phyloP scores from a whole-genome alignment of 2,888 invertebrate genomes.

The Emmelina monodactyla region DNA sequence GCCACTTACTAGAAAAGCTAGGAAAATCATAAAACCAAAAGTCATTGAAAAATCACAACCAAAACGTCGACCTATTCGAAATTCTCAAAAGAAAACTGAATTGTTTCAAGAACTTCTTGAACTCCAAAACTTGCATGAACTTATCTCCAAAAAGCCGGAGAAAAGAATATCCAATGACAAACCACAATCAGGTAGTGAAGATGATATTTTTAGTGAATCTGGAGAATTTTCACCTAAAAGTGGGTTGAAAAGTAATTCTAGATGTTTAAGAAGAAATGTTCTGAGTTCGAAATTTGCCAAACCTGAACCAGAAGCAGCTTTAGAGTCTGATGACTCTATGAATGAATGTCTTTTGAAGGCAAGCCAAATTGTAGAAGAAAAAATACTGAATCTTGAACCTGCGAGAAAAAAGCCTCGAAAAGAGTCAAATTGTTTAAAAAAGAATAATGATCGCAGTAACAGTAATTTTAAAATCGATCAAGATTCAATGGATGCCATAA shows the following conservation, averaged over 20 bases:
- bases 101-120: constrained; percentile 49
- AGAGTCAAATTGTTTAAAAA: constrained; percentile 21
- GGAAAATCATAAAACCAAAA: constrained; percentile 31
- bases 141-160: constrained; percentile 33
- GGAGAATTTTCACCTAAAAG: constrained; percentile 44
- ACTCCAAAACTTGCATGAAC: constrained; percentile 43
- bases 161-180: constrained; percentile 21
- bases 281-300: constrained; percentile 49
- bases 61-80: constrained; percentile 32
- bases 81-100: constrained; percentile 40
- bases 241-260: constrained; percentile 28
- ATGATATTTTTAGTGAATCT: constrained; percentile 44
- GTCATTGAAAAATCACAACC: constrained; percentile 34
- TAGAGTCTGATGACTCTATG: constrained; percentile 61
- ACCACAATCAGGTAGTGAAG: constrained; percentile 38
- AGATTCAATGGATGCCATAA: constrained; percentile 48
- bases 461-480: constrained; percentile 35
- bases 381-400: constrained; percentile 27
- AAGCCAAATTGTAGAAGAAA: constrained; percentile 55
- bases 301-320: constrained; percentile 38
- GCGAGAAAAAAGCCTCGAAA: constrained; percentile 13
- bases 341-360: constrained; percentile 57
- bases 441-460: constrained; percentile 14
- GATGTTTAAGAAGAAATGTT: constrained; percentile 47
- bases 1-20: constrained; percentile 41